Conservation (phyloP, 2,888 invertebrate species). For the Monochamus alternatus region DNA sequence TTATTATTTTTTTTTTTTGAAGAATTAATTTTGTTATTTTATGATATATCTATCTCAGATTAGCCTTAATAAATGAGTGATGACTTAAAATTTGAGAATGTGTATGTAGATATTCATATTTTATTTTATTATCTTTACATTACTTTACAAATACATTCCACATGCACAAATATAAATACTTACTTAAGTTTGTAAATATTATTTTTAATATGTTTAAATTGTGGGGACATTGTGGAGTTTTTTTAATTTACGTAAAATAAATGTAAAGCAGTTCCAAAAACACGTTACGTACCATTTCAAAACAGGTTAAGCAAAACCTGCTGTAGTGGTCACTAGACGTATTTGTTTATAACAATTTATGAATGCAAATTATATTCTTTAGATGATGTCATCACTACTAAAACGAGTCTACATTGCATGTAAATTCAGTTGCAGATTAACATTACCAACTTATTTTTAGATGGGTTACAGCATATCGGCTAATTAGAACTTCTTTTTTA, state of each 20-base stretch:
- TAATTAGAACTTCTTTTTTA: conserved; percentile 8
- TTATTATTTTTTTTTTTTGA: too few species aligned
- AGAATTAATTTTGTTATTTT: too few species aligned
- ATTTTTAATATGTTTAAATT: too few species aligned
- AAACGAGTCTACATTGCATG: conserved; percentile 25
- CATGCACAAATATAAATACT: too few species aligned
- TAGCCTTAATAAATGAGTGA: too few species aligned
- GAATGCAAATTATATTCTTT: conserved; percentile 33
- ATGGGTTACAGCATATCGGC: conserved; percentile 10
- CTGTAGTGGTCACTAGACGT: background rate
- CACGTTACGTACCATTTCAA: conserved; percentile 4
- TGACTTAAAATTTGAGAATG: too few species aligned
- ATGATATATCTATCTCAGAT: too few species aligned
- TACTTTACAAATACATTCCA: too few species aligned
- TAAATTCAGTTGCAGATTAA: conserved; percentile 16
- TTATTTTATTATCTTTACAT: too few species aligned
- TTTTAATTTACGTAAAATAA: conserved; percentile 2
- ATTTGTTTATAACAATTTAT: conserved; percentile 22
- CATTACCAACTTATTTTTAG: conserved; percentile 29
- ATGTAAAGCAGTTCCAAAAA: background rate
- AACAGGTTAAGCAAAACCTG: conserved; percentile 10
- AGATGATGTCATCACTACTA: conserved; percentile 28
- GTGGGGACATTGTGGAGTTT: too few species aligned
- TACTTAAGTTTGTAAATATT: too few species aligned
- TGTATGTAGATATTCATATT: too few species aligned